These are phyloP conservation scores for Schizothorax lantsangensis DNA, from an alignment of 2,797 vertebrate species.

Conservation along the genomic window DNA sequence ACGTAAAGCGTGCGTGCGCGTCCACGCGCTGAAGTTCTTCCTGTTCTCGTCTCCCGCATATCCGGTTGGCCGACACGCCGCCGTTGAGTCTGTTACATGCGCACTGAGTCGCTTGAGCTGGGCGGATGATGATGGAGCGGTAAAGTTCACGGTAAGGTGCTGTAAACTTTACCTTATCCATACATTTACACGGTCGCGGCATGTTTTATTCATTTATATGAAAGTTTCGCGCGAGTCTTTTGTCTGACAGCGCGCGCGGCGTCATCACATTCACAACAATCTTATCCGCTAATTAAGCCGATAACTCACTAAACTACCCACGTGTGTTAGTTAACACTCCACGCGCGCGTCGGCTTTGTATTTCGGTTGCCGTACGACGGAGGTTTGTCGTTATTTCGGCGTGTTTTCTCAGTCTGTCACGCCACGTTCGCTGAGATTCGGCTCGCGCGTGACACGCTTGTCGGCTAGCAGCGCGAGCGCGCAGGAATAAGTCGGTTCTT, in stretches of 20 bases:
- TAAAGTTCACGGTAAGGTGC: conserved; percentile 54
- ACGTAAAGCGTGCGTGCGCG: background rate
- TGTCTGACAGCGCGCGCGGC: conserved; percentile 11
- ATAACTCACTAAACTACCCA: background rate
- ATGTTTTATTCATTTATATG: background rate
- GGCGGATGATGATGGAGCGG: conserved; percentile 47
- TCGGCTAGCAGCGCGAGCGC: conserved; percentile 41
- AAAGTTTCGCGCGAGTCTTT: conserved; percentile 31
- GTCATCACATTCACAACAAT: conserved; percentile 14
- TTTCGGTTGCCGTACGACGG: background rate
- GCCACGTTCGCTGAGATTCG: conserved; percentile 53
- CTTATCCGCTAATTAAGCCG: background rate
- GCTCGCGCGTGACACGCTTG: conserved; percentile 42
- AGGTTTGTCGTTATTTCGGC: background rate
- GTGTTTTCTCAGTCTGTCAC: conserved; percentile 20
- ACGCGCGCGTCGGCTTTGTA: too few species aligned
- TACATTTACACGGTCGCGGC: background rate
- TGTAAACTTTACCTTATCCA: background rate
- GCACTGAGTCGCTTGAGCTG: conserved; percentile 21
- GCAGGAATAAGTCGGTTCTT: background rate
- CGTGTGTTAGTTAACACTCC: background rate
- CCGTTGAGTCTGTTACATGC: conserved; percentile 31
- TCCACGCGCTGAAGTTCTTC: conserved; percentile 63
- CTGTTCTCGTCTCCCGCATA: conserved; percentile 66
- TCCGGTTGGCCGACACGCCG: conserved; percentile 72